Conservation (phyloP, 23 tunicate species). For the Clavelina lepadiformis region DNA sequence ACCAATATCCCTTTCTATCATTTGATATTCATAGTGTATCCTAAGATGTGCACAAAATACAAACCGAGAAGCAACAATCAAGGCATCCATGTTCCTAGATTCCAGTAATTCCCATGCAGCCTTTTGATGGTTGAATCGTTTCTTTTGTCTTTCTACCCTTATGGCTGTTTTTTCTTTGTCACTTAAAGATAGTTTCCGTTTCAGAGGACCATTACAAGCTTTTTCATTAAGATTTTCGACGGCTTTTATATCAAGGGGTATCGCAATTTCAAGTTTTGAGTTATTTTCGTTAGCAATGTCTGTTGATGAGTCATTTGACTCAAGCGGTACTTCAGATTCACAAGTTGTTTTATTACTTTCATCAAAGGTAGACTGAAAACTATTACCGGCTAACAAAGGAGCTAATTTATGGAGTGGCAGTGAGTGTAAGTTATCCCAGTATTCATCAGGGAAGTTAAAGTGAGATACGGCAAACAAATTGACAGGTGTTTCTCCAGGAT, state of each 20-base stretch:
- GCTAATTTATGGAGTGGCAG: conserved; percentile 58
- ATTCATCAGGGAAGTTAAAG: conserved; percentile 55
- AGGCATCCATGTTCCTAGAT: conserved; percentile 47
- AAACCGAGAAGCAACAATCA: conserved; percentile 65
- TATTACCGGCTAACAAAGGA: conserved; percentile 22
- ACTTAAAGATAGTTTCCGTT: conserved; percentile 30
- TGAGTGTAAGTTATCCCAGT: conserved; percentile 64
- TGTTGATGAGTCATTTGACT: background rate
- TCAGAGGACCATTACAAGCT: background rate
- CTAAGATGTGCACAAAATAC: too few species aligned
- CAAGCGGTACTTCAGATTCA: background rate
- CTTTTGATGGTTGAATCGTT: conserved; percentile 47
- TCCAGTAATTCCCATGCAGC: conserved; percentile 34
- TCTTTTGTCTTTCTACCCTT: conserved; percentile 45
- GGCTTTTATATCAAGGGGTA: background rate
- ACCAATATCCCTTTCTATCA: too few species aligned
- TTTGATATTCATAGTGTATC: too few species aligned
- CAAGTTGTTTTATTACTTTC: background rate
- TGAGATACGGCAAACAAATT: conserved; percentile 62
- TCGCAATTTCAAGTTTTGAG: too few species aligned
- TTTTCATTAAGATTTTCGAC: background rate
- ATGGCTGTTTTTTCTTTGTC: conserved; percentile 55
- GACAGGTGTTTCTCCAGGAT: conserved; percentile 79
- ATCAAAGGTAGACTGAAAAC: conserved; percentile 29
- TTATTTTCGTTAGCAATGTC: too few species aligned